A percentile compares a stretch with the other conserved stretches of the same genome.
These are phyloP conservation scores for Drosophila cyrtoloma DNA, from an alignment of 2,888 invertebrate genomes.

Conservation along the genomic window DNA sequence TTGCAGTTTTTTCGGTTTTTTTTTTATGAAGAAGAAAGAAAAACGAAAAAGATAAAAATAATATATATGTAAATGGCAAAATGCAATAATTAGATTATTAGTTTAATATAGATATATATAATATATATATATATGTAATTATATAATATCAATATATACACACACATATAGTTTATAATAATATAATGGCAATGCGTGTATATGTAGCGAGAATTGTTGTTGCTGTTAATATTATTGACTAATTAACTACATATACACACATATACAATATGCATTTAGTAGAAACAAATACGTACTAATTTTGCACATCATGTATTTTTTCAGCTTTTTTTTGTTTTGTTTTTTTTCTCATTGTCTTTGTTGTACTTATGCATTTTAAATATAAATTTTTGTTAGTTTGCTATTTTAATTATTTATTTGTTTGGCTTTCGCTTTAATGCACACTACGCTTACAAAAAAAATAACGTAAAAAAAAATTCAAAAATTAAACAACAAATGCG, in stretches of 20 bases:
- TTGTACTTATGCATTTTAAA: conserved; percentile 73
- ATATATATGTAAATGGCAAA: conserved; percentile 85
- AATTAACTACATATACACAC: conserved; percentile 67
- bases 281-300: conserved; percentile 79
- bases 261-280: conserved; percentile 76
- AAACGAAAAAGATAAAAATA: conserved; percentile 85
- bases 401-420: conserved; percentile 79
- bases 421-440: conserved; percentile 73
- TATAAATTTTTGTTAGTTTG: conserved; percentile 75
- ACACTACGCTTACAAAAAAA: conserved; percentile 76
- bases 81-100: conserved; percentile 85
- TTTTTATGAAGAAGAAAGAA: conserved; percentile 85
- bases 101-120: conserved; percentile 79
- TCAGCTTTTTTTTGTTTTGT: conserved; percentile 15
- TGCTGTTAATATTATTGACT: conserved; percentile 30
- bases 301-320: conserved; percentile 63
- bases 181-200: conserved; percentile 68
- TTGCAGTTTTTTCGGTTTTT: conserved; percentile 73
- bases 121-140: conserved; percentile 58
- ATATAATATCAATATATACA: conserved; percentile 75
- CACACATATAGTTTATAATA: conserved; percentile 65
- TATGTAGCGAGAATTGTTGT: conserved; percentile 53
- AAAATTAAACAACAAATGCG: conserved; percentile 61
- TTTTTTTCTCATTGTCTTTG: conserved; percentile 49
- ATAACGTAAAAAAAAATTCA: conserved; percentile 35